Base-by-base conservation (phyloP, 1,140 invertebrate species). In the Telenomus remus region DNA sequence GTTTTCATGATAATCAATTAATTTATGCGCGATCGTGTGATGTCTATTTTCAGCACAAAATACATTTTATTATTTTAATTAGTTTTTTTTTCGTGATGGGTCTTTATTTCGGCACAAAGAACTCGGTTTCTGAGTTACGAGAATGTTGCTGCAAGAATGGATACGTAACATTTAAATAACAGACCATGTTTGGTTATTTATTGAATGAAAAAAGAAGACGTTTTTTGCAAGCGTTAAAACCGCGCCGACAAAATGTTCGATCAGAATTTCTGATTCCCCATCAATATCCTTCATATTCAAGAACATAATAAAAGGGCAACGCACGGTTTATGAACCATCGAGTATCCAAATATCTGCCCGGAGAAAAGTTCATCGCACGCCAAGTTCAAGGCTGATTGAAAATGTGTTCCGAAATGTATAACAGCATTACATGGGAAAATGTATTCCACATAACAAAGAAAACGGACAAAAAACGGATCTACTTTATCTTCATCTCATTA, bases 321-420 rank as follows among this genome's bases (percentile, higher is more conserved):
- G 66, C 11, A 61, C 66, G 56, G 44, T 70, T 55, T 61, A 59
- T 55, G 50, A 54, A 60, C 39, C 49, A 54, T 47, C 50, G 65
- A 59, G 46, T 69, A 60, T 42, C 16, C 48, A 50, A 54, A 54
- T 60, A 54, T 69, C 42, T 15, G 39, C 50, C 50, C n/a, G 13
- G 47, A 54, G 68, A 56, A 57, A 71, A 63, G 59, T 71, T 71
- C 68, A 71, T 71, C 53, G 59, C 13, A 71, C 68, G 51, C 37
- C 63, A 27, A 35, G 59, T 61, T 61, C 68, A 71, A 71, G 68
- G 68, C 50, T 71, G 63, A 71, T 63, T 71, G 57, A 63, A 71
- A 56, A 70, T 51, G 63, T 71, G 68, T 56, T 71, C 16, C 19
- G 2, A 27, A 27, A 27, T 27, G 19, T 27, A 27, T 27, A 27